Conservation (phyloP, 2,113 vertebrate species). For the Hydrolagus affinis region DNA sequence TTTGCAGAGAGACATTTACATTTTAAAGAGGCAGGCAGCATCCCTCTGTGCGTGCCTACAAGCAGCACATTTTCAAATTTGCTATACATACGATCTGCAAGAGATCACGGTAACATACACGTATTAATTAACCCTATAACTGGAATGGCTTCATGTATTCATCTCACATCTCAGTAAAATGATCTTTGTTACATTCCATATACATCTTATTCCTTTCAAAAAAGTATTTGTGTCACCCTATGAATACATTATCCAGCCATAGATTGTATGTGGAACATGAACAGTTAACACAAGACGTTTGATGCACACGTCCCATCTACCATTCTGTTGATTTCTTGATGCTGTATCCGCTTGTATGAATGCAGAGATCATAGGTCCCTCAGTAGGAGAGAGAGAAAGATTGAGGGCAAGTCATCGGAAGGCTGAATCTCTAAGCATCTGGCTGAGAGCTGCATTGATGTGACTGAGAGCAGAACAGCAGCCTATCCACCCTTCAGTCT, state of each 20-base stretch:
- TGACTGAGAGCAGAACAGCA: too few species aligned
- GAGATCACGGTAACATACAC: background rate
- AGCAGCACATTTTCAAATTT: background rate
- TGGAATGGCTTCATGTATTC: background rate
- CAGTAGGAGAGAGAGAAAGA: too few species aligned
- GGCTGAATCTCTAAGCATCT: too few species aligned
- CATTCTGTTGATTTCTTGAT: too few species aligned
- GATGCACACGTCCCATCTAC: too few species aligned
- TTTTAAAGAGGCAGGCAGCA: background rate
- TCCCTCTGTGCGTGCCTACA: background rate
- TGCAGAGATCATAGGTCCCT: too few species aligned
- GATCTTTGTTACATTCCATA: background rate
- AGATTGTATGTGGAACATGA: too few species aligned
- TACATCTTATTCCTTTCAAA: background rate
- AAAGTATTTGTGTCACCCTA: background rate
- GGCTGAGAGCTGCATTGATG: too few species aligned
- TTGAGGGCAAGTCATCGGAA: too few species aligned
- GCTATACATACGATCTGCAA: background rate
- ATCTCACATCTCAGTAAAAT: background rate
- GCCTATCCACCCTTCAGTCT: too few species aligned
- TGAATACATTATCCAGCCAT: background rate
- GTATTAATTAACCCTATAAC: background rate
- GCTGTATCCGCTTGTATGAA: too few species aligned
- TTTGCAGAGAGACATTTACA: background rate
- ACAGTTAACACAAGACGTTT: too few species aligned